Evolutionary conservation across 2,797 vertebrate species (phyloP), one percentile per base, ranked within the genome.

Genomic region (Sebastes minor): DNA sequence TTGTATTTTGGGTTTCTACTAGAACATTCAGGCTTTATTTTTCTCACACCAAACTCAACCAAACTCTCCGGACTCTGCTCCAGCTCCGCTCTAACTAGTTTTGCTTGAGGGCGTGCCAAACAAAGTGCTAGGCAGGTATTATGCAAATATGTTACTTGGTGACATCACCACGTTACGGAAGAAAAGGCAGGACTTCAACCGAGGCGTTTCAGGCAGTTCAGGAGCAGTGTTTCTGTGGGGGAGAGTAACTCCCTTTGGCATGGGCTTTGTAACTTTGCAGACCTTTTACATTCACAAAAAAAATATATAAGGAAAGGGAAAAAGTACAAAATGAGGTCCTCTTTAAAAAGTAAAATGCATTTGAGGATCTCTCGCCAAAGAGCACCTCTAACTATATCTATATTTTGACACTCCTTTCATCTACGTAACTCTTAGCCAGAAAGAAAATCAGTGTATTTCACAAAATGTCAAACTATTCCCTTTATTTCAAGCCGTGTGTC

Each of bases 61-160:
- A 46, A 49, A 49, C 42, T 49, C 0, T 49, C 0, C 0, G 1
- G 42, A 20, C 16, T 49, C 42, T 49, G 42, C 42, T 49, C 42
- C 42, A 49, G 20, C 20, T 22, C 49, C 49, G 0, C 49, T n/a
- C 49, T 52, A 52, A 52, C 49, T 52, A 52, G 18, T n/a, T n/a
- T 52, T 52, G 49, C 20, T 52, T 52, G 49, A 52, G 20, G 49
- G 49, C 8, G 49, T n/a, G 20, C 20, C 18, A 52, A 52, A n/a
- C 49, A n/a, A 52, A 20, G 20, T n/a, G 20, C 49, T 22, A 49
- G 14, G 42, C 18, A 52, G 49, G 18, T 52, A 52, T 52, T 52
- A 52, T 52, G 49, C 18, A 52, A 52, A n/a, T 52, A 0, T 52
- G 49, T n/a, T 52, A 52, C 49, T n/a, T 8, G 20, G 49, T 52